phyloP scores from a whole-genome alignment of 2,888 invertebrate species.

The Epistrophe grossulariae region DNA sequence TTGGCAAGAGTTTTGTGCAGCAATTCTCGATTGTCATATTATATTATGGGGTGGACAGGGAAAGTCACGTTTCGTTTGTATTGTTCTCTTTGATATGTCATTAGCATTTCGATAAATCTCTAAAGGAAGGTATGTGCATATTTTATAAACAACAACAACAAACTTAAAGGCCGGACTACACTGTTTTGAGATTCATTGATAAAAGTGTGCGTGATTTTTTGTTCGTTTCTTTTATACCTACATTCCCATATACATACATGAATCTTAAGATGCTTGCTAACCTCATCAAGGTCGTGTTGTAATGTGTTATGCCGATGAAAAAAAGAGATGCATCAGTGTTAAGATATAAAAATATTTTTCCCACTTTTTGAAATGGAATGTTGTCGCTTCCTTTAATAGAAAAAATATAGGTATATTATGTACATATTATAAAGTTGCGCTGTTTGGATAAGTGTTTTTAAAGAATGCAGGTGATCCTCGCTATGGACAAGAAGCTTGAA shows the following conservation, averaged over 20 bases:
- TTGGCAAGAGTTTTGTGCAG: background rate
- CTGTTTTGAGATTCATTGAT: slow-evolving; percentile 60
- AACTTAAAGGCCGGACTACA: background rate
- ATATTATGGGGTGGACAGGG: slow-evolving; percentile 6
- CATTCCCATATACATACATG: no score
- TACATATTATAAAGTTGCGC: background rate
- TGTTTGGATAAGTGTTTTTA: slow-evolving; percentile 20
- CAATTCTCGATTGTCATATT: slow-evolving; percentile 7
- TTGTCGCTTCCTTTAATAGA: slow-evolving; percentile 50
- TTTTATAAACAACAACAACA: slow-evolving; percentile 9
- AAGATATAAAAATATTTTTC: slow-evolving; percentile 16
- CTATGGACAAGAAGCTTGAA: slow-evolving; percentile 29
- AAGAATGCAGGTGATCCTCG: slow-evolving; percentile 57
- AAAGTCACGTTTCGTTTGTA: slow-evolving; percentile 29
- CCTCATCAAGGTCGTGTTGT: slow-evolving; percentile 55
- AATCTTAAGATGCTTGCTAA: slow-evolving; percentile 4
- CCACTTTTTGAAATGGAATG: slow-evolving; percentile 39
- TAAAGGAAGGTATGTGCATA: slow-evolving; percentile 31
- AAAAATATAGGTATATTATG: background rate
- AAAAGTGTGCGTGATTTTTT: slow-evolving; percentile 42
- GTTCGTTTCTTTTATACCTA: background rate
- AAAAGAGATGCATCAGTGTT: slow-evolving; percentile 62
- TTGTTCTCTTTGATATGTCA: slow-evolving; percentile 21
- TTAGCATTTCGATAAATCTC: slow-evolving; percentile 29
- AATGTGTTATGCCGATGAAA: slow-evolving; percentile 26